Evolutionary conservation across 2,113 vertebrate genomes (phyloP), one percentile per base, ranked within the genome.

Genomic region (Physeter macrocephalus): DNA sequence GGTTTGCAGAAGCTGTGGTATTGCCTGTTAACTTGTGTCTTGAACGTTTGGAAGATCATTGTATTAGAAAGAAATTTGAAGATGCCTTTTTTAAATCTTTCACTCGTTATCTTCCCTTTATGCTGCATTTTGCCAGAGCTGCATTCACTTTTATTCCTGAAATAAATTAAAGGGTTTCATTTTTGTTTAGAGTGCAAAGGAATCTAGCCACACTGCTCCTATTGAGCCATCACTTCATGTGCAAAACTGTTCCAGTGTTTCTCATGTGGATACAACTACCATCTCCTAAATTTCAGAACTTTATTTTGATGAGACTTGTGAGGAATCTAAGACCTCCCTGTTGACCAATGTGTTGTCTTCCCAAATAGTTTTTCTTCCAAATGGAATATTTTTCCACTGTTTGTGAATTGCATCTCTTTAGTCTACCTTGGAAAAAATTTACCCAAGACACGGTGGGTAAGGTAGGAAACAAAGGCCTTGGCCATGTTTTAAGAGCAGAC

Each of bases 281-380:
- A 25, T 96, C 43, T 88, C 59, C 59, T 88, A 82, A 88, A 93
- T 61, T 59, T 39, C 23, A 82, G 29, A 72, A 54, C 46, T 94
- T 84, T 43, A 78, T 94, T 94, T 96, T 95, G 62, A 89, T 85
- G 78, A 97, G 23, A 25, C 25, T 61, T 94, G n/a, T 64, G 66
- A 91, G n/a, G 36, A 89, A 43, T 83, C 54, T 17, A 23, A 88
- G 62, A 59, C 23, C 18, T 93, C 59, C 21, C 11, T 12, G 0
- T 34, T 84, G n/a, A 31, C 69, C 71, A 66, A 52, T 87, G 71
- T 93, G 36, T 71, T 97, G 59, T 90, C 49, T 90, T 91, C 82
- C 74, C 78, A 89, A 91, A 87, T 77, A 95, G 43, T 67, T 92
- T 39, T 78, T 93, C 78, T 95, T 96, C 29, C 83, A 97, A 72